These are phyloP conservation scores for Coremacera marginata DNA, from an alignment of 2,888 invertebrate species.

Conservation along the genomic window DNA sequence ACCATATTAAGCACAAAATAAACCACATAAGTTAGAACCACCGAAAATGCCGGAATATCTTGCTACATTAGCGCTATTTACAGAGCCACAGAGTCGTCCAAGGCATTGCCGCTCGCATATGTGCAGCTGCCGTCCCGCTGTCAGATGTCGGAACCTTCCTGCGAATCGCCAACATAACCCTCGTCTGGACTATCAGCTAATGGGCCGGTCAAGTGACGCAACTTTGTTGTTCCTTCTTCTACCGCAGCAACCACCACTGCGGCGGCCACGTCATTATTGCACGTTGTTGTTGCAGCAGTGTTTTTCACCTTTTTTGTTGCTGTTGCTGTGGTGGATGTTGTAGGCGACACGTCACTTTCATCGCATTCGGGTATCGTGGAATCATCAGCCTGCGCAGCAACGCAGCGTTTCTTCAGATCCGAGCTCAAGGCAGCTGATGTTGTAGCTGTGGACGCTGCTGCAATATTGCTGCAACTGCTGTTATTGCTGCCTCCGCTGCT, in stretches of 20 bases:
- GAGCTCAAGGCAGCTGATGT: constrained; percentile 51
- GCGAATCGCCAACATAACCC: constrained; percentile 85
- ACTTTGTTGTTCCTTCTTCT: constrained; percentile 69
- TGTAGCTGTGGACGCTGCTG: constrained; percentile 63
- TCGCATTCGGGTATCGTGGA: constrained; percentile 68
- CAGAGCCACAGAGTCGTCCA: constrained; percentile 67
- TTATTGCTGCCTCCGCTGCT: constrained; percentile 53
- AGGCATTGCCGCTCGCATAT: constrained; percentile 56
- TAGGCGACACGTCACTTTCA: constrained; percentile 64
- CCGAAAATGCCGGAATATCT: background rate
- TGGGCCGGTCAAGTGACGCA: constrained; percentile 70
- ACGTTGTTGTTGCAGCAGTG: constrained; percentile 38
- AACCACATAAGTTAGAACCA: background rate
- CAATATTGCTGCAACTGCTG: constrained; percentile 26
- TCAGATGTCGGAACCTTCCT: constrained; percentile 79
- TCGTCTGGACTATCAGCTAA: constrained; percentile 87
- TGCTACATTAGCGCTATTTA: constrained; percentile 49
- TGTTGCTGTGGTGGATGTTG: constrained; percentile 48
- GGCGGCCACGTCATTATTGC: background rate
- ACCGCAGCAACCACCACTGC: constrained; percentile 35
- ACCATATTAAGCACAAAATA: background rate
- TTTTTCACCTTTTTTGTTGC: constrained; percentile 40
- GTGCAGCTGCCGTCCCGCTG: constrained; percentile 60
- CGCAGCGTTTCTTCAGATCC: constrained; percentile 71
- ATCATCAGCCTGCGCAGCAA: constrained; percentile 73